Base-by-base conservation (phyloP, 2,797 vertebrate genomes). In the Tangara arthus region DNA sequence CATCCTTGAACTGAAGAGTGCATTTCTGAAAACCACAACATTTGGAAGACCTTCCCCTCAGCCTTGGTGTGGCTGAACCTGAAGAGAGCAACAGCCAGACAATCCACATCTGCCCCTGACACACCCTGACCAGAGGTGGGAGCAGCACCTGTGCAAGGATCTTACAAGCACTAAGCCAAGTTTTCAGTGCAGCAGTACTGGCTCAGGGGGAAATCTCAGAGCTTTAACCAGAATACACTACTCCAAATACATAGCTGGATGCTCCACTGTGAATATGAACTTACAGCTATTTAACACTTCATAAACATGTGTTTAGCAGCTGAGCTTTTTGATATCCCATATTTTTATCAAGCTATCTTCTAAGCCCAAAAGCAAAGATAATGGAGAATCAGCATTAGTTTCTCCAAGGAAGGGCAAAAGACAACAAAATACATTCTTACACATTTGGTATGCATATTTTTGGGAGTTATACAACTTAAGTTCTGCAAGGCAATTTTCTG, bases 401-500 rank as follows among this genome's bases (percentile, higher is more conserved):
- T 57, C 69, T 87, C 34, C 53, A 69, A 79, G 28, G 35, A 24
- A 78, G 63, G 15, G 52, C 59, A 82, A 92, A 84, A 52, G 64
- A 49, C 41, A 89, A 50, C 30, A 70, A 82, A 50, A 49, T 32
- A 21, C 24, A 76, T 72, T 68, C 41, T 53, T 53, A 37, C 41
- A 56, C 37, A 71, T 93, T 94, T 89, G 88, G 87, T 78, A 87
- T 64, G 46, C 87, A 80, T 85, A 91, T 85, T 92, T 91, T 80
- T 4, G 41, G 60, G 79, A 95, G 59, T 96, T 86, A 64, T 16
- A 89, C 75, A 97, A 96, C 90, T 91, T 82, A 35, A 89, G 83
- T 87, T 69, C 94, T 96, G 88, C 82, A 94, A 98, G 94, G 79
- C 95, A 94, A 95, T 97, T 95, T 96, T 96, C 89, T 68, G 80